Conservation (phyloP, 1,140 invertebrate species). For the Ips typographus region DNA sequence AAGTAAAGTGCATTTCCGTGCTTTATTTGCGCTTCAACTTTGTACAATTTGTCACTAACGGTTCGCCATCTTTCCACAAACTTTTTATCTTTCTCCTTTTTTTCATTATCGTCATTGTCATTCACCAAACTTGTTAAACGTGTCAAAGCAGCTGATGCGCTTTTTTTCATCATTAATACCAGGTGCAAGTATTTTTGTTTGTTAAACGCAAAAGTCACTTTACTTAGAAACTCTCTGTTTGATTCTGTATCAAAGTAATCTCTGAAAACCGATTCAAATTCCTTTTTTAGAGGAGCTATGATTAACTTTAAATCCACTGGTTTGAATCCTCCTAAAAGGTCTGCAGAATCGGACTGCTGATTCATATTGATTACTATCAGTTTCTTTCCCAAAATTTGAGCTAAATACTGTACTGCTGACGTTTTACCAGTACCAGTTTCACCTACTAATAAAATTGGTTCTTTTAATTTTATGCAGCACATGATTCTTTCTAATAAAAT, state of each 20-base stretch:
- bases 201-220: slow-evolving; percentile 75
- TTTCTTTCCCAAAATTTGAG: slow-evolving; percentile 78
- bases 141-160: slow-evolving; percentile 67
- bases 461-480: slow-evolving; percentile 76
- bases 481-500: slow-evolving; percentile 85
- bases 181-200: slow-evolving; percentile 72
- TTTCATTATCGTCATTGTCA: slow-evolving; percentile 28
- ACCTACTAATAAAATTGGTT: slow-evolving; percentile 93
- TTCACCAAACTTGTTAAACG: slow-evolving; percentile 43
- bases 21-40: slow-evolving; percentile 69
- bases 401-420: slow-evolving; percentile 91
- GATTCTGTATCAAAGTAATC: slow-evolving; percentile 76
- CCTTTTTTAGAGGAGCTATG: slow-evolving; percentile 74
- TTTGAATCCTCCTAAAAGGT: slow-evolving; percentile 96
- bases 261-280: slow-evolving; percentile 84
- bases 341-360: slow-evolving; percentile 95
- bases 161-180: slow-evolving; percentile 75
- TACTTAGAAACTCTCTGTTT: slow-evolving; percentile 82
- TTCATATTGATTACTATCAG: slow-evolving; percentile 99
- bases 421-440: slow-evolving; percentile 99
- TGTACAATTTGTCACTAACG: slow-evolving; percentile 70
- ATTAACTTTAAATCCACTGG: slow-evolving; percentile 89
- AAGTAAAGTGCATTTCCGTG: slow-evolving; percentile 78
- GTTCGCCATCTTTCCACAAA: slow-evolving; percentile 53
- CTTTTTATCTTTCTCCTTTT: slow-evolving; percentile 48